These are phyloP conservation scores for Tipula unca DNA, from an alignment of 2,888 invertebrate species.

Conservation along the genomic window DNA sequence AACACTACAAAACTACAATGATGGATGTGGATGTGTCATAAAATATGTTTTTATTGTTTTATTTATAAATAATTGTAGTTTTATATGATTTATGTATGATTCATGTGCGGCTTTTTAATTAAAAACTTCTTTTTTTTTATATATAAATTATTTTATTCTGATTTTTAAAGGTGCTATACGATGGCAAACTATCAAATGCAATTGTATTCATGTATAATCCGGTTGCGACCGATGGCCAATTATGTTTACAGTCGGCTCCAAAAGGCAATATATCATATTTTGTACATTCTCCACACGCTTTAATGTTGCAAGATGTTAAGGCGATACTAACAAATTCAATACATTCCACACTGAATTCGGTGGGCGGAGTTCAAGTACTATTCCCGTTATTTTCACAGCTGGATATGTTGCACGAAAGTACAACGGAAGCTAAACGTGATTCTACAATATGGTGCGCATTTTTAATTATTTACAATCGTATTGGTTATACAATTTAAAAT, in stretches of 20 bases:
- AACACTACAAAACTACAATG: neutral
- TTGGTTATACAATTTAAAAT: neutral
- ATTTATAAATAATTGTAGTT: neutral
- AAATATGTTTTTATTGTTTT: neutral
- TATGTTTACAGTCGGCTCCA: constrained; percentile 96
- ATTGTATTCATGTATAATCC: constrained; percentile 99
- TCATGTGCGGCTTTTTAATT: neutral
- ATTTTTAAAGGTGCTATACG: constrained; percentile 77
- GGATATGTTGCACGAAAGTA: constrained; percentile 84
- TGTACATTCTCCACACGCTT: constrained; percentile 98
- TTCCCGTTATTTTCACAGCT: constrained; percentile 97
- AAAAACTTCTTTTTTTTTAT: neutral
- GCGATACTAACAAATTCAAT: constrained; percentile 99
- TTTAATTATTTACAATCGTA: neutral
- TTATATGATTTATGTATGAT: neutral
- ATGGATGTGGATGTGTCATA: neutral
- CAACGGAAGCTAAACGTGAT: constrained; percentile 75
- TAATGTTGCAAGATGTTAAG: constrained; percentile 99
- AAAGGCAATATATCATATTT: constrained; percentile 97
- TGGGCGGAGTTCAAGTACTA: constrained; percentile 96
- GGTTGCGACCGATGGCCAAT: constrained; percentile 97
- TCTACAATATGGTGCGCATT: constrained; percentile 73
- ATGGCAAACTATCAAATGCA: constrained; percentile 92
- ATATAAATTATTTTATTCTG: neutral
- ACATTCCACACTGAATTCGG: constrained; percentile 96